Conservation (phyloP, 2,113 vertebrate species). For the Myrmophylax atrothorax region DNA sequence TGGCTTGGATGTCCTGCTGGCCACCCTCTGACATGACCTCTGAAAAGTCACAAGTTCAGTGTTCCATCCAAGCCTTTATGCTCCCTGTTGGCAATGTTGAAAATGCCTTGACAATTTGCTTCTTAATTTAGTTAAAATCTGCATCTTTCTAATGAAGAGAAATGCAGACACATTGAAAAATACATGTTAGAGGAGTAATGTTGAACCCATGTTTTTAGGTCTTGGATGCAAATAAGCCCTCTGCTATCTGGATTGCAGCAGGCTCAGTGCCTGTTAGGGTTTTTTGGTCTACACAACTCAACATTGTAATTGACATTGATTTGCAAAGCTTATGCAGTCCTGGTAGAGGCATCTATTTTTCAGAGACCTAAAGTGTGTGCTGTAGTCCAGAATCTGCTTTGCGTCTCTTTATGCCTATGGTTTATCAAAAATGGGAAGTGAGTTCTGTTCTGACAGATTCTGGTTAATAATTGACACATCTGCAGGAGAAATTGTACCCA, state of each 20-base stretch:
- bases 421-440: not conserved
- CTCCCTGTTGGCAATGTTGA: not conserved
- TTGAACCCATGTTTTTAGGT: not conserved
- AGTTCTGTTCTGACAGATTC: not conserved
- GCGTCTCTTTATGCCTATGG: not conserved
- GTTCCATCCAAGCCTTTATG: not conserved
- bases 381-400: not conserved
- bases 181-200: not conserved
- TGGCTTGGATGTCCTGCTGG: accelerated
- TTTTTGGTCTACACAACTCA: accelerated
- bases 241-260: not conserved
- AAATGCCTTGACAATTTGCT: not conserved
- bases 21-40: not conserved
- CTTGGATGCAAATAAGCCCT: not conserved
- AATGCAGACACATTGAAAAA: not conserved
- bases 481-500: not conserved
- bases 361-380: not conserved
- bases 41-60: not conserved
- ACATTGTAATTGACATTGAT: not conserved
- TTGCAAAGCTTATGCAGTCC: not conserved
- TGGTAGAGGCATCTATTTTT: not conserved
- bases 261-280: accelerated
- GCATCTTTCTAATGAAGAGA: not conserved
- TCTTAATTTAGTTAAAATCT: not conserved
- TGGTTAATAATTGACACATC: not conserved